Percentiles rank a stretch among this genome's conserved stretches.
These are phyloP conservation scores for Galleria mellonella DNA, from an alignment of 1,140 invertebrate species.

Conservation along the genomic window DNA sequence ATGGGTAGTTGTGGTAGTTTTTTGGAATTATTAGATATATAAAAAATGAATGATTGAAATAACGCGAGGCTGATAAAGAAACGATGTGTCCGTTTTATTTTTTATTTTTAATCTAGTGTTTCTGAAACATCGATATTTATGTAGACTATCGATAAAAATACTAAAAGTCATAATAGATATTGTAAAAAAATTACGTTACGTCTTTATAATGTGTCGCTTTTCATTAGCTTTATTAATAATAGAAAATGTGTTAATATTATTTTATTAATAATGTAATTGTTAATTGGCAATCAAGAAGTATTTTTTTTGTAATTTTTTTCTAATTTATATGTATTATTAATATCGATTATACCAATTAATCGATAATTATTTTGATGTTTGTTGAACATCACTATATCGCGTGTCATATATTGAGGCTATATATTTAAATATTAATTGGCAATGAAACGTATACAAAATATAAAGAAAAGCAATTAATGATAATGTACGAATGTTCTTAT, in stretches of 20 bases:
- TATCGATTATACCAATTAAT: neutral
- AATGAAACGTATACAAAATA: too few relatives aligned
- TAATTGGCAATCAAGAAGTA: too few relatives aligned
- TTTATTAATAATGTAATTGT: too few relatives aligned
- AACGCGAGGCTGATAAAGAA: neutral
- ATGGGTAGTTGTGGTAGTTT: constrained; percentile 11
- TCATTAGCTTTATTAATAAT: too few relatives aligned
- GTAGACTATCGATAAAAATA: neutral
- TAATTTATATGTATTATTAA: neutral
- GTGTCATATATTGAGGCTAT: constrained; percentile 33
- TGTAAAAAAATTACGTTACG: neutral
- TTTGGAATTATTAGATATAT: constrained; percentile 14
- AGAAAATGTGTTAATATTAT: too few relatives aligned
- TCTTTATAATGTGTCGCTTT: neutral
- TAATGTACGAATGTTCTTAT: too few relatives aligned
- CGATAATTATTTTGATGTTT: neutral
- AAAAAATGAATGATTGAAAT: neutral
- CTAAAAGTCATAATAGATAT: too few relatives aligned
- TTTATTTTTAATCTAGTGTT: neutral
- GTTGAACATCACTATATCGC: neutral
- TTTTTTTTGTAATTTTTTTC: neutral
- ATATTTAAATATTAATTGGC: neutral
- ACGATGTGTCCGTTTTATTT: too few relatives aligned
- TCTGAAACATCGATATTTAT: neutral
- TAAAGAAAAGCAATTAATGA: too few relatives aligned